Evolutionary conservation across 2,888 invertebrate genomes (phyloP).

Genomic region (Parnassius orleans): DNA sequence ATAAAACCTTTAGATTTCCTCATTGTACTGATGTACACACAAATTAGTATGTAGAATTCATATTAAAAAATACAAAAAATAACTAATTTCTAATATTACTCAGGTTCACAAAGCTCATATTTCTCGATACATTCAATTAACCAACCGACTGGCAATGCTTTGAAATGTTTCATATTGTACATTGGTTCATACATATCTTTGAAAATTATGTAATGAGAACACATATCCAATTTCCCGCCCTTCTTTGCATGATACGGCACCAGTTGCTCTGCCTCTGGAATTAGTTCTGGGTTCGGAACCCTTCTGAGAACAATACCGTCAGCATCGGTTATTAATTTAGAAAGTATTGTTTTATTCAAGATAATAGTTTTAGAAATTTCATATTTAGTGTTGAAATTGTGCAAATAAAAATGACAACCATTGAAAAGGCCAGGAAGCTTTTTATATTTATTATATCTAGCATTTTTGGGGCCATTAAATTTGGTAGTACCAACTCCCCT

Average conservation of each 20-base stretch:
- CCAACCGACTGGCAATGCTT: slow-evolving; percentile 83
- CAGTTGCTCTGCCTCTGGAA: slow-evolving; percentile 71
- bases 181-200: slow-evolving; percentile 76
- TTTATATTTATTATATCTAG: slow-evolving; percentile 76
- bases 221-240: slow-evolving; percentile 74
- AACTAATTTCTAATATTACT: not conserved
- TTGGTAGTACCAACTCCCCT: slow-evolving; percentile 64
- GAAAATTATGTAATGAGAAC: slow-evolving; percentile 83
- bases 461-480: slow-evolving; percentile 67
- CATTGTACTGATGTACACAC: no score
- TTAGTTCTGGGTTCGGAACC: slow-evolving; percentile 83
- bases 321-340: slow-evolving; percentile 76
- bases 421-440: slow-evolving; percentile 84
- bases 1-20: no score
- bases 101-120: slow-evolving; percentile 79
- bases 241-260: slow-evolving; percentile 83
- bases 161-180: slow-evolving; percentile 83
- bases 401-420: slow-evolving; percentile 83
- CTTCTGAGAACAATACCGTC: slow-evolving; percentile 82
- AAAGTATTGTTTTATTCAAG: slow-evolving; percentile 67
- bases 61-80: no score
- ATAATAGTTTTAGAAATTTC: slow-evolving; percentile 60
- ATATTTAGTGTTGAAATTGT: slow-evolving; percentile 65
- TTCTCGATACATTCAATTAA: slow-evolving; percentile 83
- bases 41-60: no score